phyloP scores from a whole-genome alignment of 2,888 invertebrate species.

The Spatulosminthurus flaviceps region DNA sequence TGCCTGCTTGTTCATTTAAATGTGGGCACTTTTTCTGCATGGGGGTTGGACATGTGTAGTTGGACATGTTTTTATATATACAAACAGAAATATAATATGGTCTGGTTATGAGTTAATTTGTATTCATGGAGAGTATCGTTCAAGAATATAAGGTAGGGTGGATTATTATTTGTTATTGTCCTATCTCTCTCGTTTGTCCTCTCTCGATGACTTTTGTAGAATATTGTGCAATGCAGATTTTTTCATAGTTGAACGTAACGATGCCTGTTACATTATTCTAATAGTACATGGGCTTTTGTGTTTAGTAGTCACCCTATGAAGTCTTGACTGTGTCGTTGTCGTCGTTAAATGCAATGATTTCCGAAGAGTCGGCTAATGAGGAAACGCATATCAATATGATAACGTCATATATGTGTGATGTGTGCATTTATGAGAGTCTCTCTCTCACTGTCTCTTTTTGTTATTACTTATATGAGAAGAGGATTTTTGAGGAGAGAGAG shows the following conservation, averaged over 20 bases:
- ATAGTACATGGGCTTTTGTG: too few relatives aligned
- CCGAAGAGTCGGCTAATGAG: not conserved
- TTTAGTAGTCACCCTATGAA: not conserved
- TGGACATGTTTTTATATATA: not conserved
- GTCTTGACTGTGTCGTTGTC: not conserved
- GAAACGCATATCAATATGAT: constrained; percentile 10
- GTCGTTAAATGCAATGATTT: constrained; percentile 18
- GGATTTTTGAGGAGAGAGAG: too few relatives aligned
- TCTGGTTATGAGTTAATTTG: constrained; percentile 15
- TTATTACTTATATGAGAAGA: not conserved
- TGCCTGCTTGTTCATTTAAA: not conserved
- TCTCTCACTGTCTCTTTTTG: too few relatives aligned
- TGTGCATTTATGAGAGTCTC: not conserved
- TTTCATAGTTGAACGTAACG: too few relatives aligned
- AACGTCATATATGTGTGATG: not conserved
- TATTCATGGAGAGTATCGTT: constrained; percentile 23
- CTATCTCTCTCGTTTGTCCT: not conserved
- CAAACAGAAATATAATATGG: not conserved
- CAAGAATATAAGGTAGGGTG: not conserved
- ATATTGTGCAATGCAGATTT: constrained; percentile 8
- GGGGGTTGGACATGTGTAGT: not conserved
- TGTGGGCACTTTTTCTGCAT: not conserved
- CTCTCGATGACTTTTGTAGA: too few relatives aligned
- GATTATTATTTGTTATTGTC: not conserved
- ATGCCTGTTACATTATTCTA: not conserved